Evolutionary conservation across 1,140 invertebrate species (phyloP).

Genomic region (Brachionus sp.): DNA sequence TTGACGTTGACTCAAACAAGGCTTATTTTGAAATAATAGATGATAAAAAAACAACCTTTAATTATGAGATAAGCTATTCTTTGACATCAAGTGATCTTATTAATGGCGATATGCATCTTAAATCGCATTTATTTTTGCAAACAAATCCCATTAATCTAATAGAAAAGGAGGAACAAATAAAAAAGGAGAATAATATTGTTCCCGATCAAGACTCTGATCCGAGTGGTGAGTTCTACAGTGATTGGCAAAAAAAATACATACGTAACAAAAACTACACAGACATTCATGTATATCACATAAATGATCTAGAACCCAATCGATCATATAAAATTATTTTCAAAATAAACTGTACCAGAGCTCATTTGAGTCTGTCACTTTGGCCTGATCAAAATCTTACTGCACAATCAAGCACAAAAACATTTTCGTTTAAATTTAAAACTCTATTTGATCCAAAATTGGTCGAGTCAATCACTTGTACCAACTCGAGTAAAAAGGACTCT

Average conservation of each 20-base stretch:
- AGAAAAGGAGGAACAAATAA: not conserved
- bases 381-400: not conserved
- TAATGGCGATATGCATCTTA: not conserved
- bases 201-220: not conserved
- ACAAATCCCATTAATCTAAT: not conserved
- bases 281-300: not conserved
- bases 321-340: not conserved
- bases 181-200: not conserved
- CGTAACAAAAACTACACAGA: not conserved
- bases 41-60: slow-evolving; percentile 20
- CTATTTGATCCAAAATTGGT: not conserved
- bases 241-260: not conserved
- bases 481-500: not conserved
- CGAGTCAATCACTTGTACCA: not conserved
- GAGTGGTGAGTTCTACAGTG: not conserved
- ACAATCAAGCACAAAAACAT: not conserved
- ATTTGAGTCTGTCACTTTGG: not conserved
- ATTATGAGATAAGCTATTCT: not conserved
- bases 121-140: not conserved
- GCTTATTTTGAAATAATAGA: not conserved
- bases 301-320: not conserved
- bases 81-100: not conserved
- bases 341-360: not conserved
- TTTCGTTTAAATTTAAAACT: slow-evolving; percentile 7
- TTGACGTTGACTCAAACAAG: not conserved